Conservation (phyloP, 2,888 invertebrate species). For the Opisthograptis luteolata region DNA sequence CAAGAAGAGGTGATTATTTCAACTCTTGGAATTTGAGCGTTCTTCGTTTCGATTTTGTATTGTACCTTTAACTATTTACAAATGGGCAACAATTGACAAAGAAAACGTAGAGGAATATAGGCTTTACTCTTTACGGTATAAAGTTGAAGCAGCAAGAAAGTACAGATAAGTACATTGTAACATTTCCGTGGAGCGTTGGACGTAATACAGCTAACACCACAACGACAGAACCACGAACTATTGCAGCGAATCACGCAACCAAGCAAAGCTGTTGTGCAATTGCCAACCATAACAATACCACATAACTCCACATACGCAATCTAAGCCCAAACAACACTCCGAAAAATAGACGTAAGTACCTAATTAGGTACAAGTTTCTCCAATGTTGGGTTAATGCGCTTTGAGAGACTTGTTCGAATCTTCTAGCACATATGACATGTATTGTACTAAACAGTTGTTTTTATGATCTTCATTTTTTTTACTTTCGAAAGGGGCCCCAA, state of each 20-base stretch:
- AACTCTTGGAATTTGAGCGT: too few species aligned
- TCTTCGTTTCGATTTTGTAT: too few species aligned
- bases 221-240: conserved; percentile 13
- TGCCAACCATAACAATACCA: conserved; percentile 66
- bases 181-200: conserved; percentile 3
- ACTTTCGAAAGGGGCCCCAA: too few species aligned
- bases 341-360: conserved; percentile 36
- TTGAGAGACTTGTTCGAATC: background rate
- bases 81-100: too few species aligned
- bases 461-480: too few species aligned
- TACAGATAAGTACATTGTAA: background rate
- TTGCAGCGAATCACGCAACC: conserved; percentile 64
- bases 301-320: conserved; percentile 52
- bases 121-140: background rate
- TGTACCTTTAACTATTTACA: too few species aligned
- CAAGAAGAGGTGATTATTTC: too few species aligned
- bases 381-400: background rate
- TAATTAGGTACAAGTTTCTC: conserved; percentile 20
- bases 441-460: too few species aligned
- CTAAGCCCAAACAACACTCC: conserved; percentile 58
- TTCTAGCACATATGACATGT: too few species aligned
- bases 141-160: background rate
- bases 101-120: background rate
- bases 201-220: conserved; percentile 12
- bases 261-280: conserved; percentile 67